A percentile compares a stretch with the other conserved stretches of the same genome.
Evolutionary conservation across 2,113 vertebrate genomes (phyloP).

Genomic region (Varanus komodoensis): DNA sequence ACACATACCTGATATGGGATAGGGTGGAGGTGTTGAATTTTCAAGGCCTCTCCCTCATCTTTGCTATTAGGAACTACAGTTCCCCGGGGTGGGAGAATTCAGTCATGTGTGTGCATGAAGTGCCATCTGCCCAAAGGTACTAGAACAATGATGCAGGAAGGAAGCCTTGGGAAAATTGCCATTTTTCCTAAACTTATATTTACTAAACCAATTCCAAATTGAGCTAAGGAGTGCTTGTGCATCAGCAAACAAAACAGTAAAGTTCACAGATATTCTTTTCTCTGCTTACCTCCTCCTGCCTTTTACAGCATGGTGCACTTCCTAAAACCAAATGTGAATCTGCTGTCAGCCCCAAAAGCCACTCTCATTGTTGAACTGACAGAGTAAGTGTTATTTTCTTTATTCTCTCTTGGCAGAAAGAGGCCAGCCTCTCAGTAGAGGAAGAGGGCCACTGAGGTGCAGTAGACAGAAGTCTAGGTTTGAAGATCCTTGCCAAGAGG

Average conservation of each 20-base stretch:
- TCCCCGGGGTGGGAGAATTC: background rate
- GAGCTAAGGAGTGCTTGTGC: background rate
- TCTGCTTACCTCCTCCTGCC: constrained; percentile 21
- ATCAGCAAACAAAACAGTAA: background rate
- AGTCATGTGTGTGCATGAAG: background rate
- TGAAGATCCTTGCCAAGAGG: no score
- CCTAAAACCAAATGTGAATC: constrained; percentile 72
- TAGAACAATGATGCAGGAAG: background rate
- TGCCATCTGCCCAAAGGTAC: background rate
- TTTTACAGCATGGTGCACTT: constrained; percentile 78
- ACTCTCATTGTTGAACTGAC: constrained; percentile 81
- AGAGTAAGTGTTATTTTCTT: constrained; percentile 73
- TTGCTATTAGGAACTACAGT: background rate
- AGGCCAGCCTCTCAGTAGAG: background rate
- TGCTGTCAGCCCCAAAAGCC: constrained; percentile 79
- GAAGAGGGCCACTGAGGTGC: background rate
- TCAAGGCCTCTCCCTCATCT: background rate
- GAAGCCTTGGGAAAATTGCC: background rate
- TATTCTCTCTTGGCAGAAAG: background rate
- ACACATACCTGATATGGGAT: background rate
- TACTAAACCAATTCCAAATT: background rate
- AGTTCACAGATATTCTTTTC: background rate
- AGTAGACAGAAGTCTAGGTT: background rate
- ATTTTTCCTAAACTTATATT: background rate
- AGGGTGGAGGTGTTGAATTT: background rate